phyloP scores from a whole-genome alignment of 2,113 vertebrate genomes.

The Formicarius rufipectus region DNA sequence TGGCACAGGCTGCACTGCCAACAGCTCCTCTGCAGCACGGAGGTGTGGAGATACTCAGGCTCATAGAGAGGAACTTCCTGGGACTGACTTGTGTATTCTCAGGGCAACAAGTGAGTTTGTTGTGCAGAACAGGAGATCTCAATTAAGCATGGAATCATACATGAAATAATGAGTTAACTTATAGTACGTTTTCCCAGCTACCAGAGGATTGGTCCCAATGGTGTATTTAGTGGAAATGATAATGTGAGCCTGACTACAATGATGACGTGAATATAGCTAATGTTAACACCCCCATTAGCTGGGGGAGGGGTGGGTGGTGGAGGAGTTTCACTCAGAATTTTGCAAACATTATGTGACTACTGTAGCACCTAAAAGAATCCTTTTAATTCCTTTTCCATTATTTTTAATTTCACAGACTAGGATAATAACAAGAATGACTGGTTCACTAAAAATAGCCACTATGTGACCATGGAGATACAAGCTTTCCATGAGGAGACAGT shows the following conservation, averaged over 20 bases:
- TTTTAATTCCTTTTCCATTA: slow-evolving; percentile 7
- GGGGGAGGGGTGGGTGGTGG: not conserved
- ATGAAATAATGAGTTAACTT: slow-evolving; percentile 51
- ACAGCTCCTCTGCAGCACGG: not conserved
- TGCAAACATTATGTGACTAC: not conserved
- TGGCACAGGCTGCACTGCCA: not conserved
- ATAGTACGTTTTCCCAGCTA: slow-evolving; percentile 11
- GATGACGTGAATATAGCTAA: slow-evolving; percentile 49
- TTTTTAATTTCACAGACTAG: slow-evolving; percentile 13
- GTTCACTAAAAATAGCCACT: slow-evolving; percentile 44
- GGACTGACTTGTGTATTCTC: not conserved
- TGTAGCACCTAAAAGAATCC: slow-evolving; percentile 18
- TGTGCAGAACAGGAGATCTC: slow-evolving; percentile 33
- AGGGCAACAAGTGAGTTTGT: not conserved
- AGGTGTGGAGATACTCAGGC: not conserved
- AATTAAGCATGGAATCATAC: slow-evolving; percentile 1
- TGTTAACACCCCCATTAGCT: slow-evolving; percentile 40
- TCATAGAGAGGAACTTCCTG: not conserved
- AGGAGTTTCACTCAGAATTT: slow-evolving; percentile 1
- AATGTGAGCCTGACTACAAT: slow-evolving; percentile 43
- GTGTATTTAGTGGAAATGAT: slow-evolving; percentile 55
- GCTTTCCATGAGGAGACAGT: not conserved
- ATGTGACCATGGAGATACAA: slow-evolving; percentile 31
- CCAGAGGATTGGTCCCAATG: slow-evolving; percentile 22
- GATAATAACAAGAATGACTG: slow-evolving; percentile 20